phyloP scores from a whole-genome alignment of 2,113 vertebrate genomes.

The Phycodurus eques region DNA sequence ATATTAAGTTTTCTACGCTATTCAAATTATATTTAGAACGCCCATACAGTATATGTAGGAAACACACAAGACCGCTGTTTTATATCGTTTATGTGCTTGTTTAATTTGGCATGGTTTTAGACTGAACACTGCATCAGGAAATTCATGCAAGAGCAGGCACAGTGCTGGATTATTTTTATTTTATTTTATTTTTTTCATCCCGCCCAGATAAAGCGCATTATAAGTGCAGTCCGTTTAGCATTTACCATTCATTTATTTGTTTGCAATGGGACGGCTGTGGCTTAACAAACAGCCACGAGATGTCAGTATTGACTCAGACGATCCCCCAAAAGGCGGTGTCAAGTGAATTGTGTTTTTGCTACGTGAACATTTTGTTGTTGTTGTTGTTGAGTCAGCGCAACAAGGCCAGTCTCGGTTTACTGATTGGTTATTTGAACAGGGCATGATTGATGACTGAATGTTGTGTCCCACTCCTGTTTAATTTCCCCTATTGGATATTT shows the following conservation, averaged over 20 bases:
- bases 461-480: neutral
- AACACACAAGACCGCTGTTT: too few relatives aligned
- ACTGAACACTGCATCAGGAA: neutral
- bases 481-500: neutral
- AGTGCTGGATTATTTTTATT: neutral
- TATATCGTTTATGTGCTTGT: too few relatives aligned
- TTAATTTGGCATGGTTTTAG: too few relatives aligned
- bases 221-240: too few relatives aligned
- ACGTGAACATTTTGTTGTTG: neutral
- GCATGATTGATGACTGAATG: too few relatives aligned
- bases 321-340: neutral
- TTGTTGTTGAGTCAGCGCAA: conserved; percentile 15
- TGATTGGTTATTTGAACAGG: neutral
- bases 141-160: neutral
- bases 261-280: conserved; percentile 3
- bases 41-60: too few relatives aligned
- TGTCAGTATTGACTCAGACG: conserved; percentile 40
- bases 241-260: too few relatives aligned
- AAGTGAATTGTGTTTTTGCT: neutral
- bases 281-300: conserved; percentile 33
- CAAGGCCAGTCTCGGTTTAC: neutral
- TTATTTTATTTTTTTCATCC: too few relatives aligned
- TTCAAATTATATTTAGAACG: too few relatives aligned
- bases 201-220: too few relatives aligned
- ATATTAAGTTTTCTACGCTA: too few relatives aligned